Base-by-base conservation (phyloP, 1,140 invertebrate genomes). In the Drosophila mojavensis region DNA sequence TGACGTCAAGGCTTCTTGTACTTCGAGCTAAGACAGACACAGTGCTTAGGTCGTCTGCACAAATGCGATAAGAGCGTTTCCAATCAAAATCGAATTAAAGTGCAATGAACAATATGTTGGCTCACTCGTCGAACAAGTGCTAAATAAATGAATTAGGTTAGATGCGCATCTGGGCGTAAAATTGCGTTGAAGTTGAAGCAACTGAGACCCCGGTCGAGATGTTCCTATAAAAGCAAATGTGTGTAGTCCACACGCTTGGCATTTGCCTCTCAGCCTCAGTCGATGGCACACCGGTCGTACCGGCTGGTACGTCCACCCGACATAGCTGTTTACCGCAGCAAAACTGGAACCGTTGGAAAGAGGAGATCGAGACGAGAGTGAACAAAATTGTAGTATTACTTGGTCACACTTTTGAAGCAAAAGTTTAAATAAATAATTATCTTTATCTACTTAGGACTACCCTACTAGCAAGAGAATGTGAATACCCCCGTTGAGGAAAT, bases 81-180 rank as follows among this genome's bases (percentile, higher is more conserved):
- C 84, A 91, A 91, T 91, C 89, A 85, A 82, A 75, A 86, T 68
- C 79, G 65, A 88, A 79, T 89, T 89, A 84, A 77, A 80, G 67
- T 66, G 84, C 77, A 84, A 50, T 79, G 76, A 80, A 67, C 79
- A 89, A 89, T 73, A 64, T 76, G 68, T 56, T 65, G 54, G 55
- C 54, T 20, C 36, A 24, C 36, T 68, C 15, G 47, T 30, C 43
- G 55, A 36, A 58, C 59, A 63, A 59, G 65, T 36, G 58, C 58
- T 71, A 71, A 75, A 65, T 71, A 71, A 71, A 75, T 75, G 73
- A 71, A 75, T 71, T 41, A 43, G 26, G 61, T 59, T 66, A 63
- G 78, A 80, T 81, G 85, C 47, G 66, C 84, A 89, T 75, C 77
- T 78, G 65, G 69, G 75, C 71, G 85, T 73, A 72, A 90, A 90